A percentile compares a stretch with the other conserved stretches of the same genome.
Conservation (phyloP, 1,140 invertebrate genomes). For the Rhopalosiphum padi region DNA sequence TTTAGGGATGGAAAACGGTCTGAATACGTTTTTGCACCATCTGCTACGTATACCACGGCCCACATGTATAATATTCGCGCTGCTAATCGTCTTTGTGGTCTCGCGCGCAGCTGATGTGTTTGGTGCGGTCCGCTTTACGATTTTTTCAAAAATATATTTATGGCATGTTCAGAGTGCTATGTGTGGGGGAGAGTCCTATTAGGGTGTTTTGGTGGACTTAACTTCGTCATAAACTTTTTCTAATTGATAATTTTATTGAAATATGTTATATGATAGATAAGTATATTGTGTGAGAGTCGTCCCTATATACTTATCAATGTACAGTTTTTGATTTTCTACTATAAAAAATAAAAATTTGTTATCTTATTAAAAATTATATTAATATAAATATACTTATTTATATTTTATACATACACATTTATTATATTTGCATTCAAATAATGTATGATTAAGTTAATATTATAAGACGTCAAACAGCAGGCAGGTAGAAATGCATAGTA, state of each 20-base stretch:
- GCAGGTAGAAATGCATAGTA: too few relatives aligned
- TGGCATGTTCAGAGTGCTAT: neutral
- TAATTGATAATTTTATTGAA: neutral
- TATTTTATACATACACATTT: too few relatives aligned
- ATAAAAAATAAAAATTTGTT: too few relatives aligned
- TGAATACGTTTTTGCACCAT: neutral
- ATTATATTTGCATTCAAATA: too few relatives aligned
- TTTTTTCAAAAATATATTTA: slow-evolving; percentile 1
- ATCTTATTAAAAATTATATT: too few relatives aligned
- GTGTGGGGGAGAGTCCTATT: neutral
- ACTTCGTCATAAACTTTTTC: neutral
- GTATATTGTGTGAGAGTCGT: neutral
- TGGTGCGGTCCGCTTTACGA: neutral
- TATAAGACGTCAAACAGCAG: too few relatives aligned
- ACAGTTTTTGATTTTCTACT: neutral
- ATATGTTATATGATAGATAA: neutral
- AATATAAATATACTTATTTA: too few relatives aligned
- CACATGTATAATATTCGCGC: slow-evolving; percentile 2
- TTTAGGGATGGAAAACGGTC: neutral
- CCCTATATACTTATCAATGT: neutral
- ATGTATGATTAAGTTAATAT: too few relatives aligned
- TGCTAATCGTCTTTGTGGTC: neutral
- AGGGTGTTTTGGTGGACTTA: neutral
- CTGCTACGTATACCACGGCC: neutral
- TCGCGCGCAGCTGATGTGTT: neutral